A percentile compares a stretch with the other conserved stretches of the same genome.
Evolutionary conservation across 2,888 invertebrate species (phyloP).

Genomic region (Andrena haemorrhoa): DNA sequence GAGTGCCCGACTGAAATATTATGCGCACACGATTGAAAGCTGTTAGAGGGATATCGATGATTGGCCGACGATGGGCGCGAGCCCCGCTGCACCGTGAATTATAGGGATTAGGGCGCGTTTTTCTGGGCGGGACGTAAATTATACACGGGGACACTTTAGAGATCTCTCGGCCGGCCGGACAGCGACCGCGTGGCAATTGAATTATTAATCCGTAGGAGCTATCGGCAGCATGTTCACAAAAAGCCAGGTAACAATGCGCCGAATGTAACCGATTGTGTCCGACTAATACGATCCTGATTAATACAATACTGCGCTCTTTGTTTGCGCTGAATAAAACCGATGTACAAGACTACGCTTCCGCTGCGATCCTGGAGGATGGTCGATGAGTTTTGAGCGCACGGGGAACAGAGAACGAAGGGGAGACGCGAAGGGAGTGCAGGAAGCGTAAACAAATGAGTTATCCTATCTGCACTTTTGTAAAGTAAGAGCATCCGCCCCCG

Average conservation of each 20-base stretch:
- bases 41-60: constrained; percentile 19
- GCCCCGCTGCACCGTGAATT: constrained; percentile 12
- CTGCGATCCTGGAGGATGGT: too few relatives aligned
- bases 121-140: constrained; percentile 37
- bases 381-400: too few relatives aligned
- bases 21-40: constrained; percentile 49
- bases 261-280: not conserved
- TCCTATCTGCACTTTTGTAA: too few relatives aligned
- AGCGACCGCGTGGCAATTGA: constrained; percentile 32
- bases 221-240: constrained; percentile 21
- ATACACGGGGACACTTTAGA: constrained; percentile 28
- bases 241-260: not conserved
- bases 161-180: constrained; percentile 23
- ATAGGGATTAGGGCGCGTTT: constrained; percentile 22
- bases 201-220: constrained; percentile 50
- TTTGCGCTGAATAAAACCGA: too few relatives aligned
- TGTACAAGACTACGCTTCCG: too few relatives aligned
- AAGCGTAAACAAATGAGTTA: too few relatives aligned
- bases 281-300: too few relatives aligned
- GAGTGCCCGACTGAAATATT: constrained; percentile 37
- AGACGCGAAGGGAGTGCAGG: too few relatives aligned
- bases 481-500: too few relatives aligned
- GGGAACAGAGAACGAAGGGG: too few relatives aligned
- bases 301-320: too few relatives aligned
- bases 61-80: not conserved